Conservation (phyloP, 2,888 invertebrate genomes). For the Tribolium freemani region DNA sequence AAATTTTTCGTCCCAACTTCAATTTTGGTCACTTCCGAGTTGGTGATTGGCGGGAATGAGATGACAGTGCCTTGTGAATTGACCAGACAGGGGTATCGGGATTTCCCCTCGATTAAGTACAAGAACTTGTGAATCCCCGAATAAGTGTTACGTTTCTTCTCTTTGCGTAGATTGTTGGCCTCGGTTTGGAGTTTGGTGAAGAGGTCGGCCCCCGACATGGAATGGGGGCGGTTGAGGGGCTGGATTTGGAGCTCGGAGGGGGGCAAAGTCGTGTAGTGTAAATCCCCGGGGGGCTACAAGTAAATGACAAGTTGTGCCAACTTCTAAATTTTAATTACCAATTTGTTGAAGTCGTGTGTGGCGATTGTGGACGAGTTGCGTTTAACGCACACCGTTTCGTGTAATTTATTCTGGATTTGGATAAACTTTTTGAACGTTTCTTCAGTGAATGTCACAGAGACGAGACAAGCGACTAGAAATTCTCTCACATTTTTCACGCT, state of each 20-base stretch:
- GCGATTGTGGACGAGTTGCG: constrained; percentile 85
- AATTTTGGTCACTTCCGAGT: constrained; percentile 87
- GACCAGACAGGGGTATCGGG: constrained; percentile 79
- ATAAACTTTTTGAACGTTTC: constrained; percentile 80
- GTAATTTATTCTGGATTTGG: constrained; percentile 83
- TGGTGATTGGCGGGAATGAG: constrained; percentile 90
- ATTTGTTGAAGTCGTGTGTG: constrained; percentile 82
- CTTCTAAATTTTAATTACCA: constrained; percentile 61
- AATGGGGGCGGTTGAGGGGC: constrained; percentile 75
- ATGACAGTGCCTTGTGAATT: constrained; percentile 78
- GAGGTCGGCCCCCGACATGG: constrained; percentile 77
- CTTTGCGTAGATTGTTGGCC: constrained; percentile 82
- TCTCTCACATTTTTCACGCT: constrained; percentile 76
- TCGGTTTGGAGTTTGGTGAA: constrained; percentile 80
- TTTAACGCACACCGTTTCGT: constrained; percentile 83
- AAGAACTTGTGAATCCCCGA: constrained; percentile 89
- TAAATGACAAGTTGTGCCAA: neutral
- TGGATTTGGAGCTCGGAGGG: constrained; percentile 77
- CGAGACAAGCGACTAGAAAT: constrained; percentile 80
- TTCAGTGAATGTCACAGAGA: constrained; percentile 75
- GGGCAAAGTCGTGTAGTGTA: constrained; percentile 78
- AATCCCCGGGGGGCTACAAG: constrained; percentile 68
- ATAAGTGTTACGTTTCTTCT: constrained; percentile 86
- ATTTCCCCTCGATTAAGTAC: constrained; percentile 82
- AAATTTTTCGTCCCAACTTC: constrained; percentile 76